Evolutionary conservation across 2,113 vertebrate genomes (phyloP).

Genomic region (Clarias batrachus): DNA sequence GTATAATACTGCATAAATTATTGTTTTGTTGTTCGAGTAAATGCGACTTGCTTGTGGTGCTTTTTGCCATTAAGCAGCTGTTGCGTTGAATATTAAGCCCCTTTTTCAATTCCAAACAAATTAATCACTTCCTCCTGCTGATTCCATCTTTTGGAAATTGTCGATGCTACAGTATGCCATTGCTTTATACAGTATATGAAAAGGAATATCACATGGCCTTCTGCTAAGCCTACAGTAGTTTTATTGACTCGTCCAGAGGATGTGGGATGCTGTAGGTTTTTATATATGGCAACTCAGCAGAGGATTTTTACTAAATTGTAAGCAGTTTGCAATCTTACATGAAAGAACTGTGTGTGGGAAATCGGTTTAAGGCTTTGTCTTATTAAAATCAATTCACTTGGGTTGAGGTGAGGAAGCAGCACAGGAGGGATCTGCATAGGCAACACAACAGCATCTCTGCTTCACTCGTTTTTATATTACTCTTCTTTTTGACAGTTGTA

Average conservation of each 20-base stretch:
- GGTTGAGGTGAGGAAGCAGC: conserved; percentile 10
- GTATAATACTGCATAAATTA: background rate
- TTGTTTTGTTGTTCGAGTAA: background rate
- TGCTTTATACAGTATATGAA: conserved; percentile 5
- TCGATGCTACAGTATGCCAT: background rate
- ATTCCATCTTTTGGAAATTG: conserved; percentile 24
- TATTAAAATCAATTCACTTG: conserved; percentile 44
- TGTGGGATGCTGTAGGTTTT: conserved; percentile 25
- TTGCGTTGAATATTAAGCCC: conserved; percentile 10
- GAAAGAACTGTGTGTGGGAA: conserved; percentile 26
- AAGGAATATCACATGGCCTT: conserved; percentile 31
- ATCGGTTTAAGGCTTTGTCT: conserved; percentile 21
- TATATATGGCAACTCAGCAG: background rate
- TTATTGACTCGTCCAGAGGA: conserved; percentile 23
- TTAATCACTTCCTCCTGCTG: conserved; percentile 33
- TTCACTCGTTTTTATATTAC: conserved; percentile 8
- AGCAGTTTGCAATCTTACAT: conserved; percentile 32
- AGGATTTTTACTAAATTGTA: conserved; percentile 26
- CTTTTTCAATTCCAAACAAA: conserved; percentile 27
- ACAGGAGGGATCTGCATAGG: background rate
- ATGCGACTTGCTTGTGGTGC: background rate
- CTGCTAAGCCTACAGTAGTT: background rate
- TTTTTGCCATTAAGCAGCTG: conserved; percentile 28
- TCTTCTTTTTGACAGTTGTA: background rate
- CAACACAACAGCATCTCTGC: background rate